Evolutionary conservation across 2,888 invertebrate genomes (phyloP), one percentile per base, ranked within the genome.

Genomic region (Crioceris asparagi): DNA sequence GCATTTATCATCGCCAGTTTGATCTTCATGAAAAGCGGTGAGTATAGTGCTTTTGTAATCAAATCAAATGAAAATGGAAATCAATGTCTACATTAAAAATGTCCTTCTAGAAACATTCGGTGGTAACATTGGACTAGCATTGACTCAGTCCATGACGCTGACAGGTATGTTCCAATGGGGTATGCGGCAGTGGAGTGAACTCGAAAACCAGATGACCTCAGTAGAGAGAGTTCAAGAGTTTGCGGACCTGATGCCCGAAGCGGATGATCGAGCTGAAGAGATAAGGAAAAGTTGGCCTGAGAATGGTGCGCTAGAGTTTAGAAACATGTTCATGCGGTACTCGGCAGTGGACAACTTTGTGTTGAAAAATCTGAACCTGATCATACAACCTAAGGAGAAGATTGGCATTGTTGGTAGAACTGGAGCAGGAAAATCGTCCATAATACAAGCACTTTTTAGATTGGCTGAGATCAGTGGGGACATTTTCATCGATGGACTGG

Each of bases 181-280:
- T 4, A 69, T 75, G 44, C 69, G 92, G 6, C 92, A 93, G 62
- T 87, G 88, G 50, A 87, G 91, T 1, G 92, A 93, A 60, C 62
- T 86, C 5, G 85, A 62, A 58, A 88, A 86, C 55, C 83, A 80
- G 50, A 84, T 87, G 85, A 87, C 84, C 4, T 81, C 84, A 5
- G 91, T 94, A 0, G 94, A 94, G 64, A 74, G 91, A 59, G 71
- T 83, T 2, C 49, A 84, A 8, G 88, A 90, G 52, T 92, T 90
- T 56, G 74, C 77, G 0, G 71, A 75, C 32, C 68, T 90, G 17
- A 73, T 76, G 17, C 71, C 77, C 1, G 84, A 85, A 55, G 81
- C 82, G n/a, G 72, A 47, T 26, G 18, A 19, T 49, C 66, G 70
- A 37, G 78, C 77, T 1, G 72, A 79, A 57, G 62, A 69, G n/a